Conservation (phyloP, 2,113 vertebrate species). For the Channa maculata region DNA sequence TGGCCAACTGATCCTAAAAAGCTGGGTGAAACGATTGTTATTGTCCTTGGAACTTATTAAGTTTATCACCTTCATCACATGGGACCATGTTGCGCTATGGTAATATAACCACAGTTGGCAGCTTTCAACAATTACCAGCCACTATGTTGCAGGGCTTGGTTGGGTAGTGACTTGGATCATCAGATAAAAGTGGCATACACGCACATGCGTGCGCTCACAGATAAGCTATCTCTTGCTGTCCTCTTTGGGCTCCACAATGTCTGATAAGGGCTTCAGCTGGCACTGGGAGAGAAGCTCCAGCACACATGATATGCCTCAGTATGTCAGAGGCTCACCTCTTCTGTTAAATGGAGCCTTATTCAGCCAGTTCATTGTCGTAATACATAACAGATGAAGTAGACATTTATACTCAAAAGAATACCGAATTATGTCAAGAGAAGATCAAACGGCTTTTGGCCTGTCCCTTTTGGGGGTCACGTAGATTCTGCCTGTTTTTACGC, state of each 20-base stretch:
- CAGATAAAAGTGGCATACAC: conserved; percentile 49
- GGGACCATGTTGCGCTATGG: conserved; percentile 27
- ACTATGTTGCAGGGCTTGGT: conserved; percentile 47
- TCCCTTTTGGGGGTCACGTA: too few species aligned
- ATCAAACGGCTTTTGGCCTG: too few species aligned
- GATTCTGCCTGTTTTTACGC: too few species aligned
- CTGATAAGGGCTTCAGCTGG: conserved; percentile 62
- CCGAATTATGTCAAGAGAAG: not conserved
- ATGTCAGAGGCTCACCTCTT: conserved; percentile 29
- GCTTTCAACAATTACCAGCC: conserved; percentile 38
- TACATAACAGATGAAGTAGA: conserved; percentile 16
- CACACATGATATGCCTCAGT: conserved; percentile 34
- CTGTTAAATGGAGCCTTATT: conserved; percentile 36
- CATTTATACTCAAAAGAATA: not conserved
- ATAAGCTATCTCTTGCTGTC: conserved; percentile 54
- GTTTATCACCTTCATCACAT: not conserved
- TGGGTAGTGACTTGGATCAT: conserved; percentile 59
- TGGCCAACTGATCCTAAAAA: not conserved
- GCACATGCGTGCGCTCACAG: conserved; percentile 20
- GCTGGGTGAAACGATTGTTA: not conserved
- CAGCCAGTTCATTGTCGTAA: conserved; percentile 13
- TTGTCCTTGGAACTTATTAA: conserved; percentile 19
- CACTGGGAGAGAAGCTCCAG: conserved; percentile 26
- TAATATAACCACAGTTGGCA: conserved; percentile 39
- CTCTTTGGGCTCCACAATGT: conserved; percentile 59